These are phyloP conservation scores for Exephanes ischioxanthus DNA, from an alignment of 2,888 invertebrate genomes.

Conservation along the genomic window DNA sequence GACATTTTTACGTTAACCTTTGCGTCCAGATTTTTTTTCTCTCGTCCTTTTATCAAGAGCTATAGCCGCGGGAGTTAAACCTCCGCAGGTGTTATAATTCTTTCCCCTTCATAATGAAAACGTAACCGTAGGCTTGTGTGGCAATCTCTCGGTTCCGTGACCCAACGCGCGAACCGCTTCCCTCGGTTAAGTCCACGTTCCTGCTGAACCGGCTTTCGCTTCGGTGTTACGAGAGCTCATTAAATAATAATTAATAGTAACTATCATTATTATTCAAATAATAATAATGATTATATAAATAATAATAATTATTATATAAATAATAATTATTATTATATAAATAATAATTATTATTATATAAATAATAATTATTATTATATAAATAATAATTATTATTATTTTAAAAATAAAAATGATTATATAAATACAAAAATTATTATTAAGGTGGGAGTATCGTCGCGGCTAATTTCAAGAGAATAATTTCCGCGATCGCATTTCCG, in stretches of 20 bases:
- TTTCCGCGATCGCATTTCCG: neutral
- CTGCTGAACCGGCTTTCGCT: slow-evolving; percentile 20
- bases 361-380: too few relatives aligned
- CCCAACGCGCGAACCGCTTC: neutral
- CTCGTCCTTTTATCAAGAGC: neutral
- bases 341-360: too few relatives aligned
- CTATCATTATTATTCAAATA: too few relatives aligned
- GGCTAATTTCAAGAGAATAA: slow-evolving; percentile 35
- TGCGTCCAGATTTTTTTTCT: neutral
- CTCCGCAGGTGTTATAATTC: neutral
- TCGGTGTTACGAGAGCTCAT: slow-evolving; percentile 33
- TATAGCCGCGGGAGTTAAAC: too few relatives aligned
- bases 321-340: too few relatives aligned
- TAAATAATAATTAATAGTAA: too few relatives aligned
- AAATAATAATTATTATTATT: too few relatives aligned
- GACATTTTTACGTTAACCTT: neutral
- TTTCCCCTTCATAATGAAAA: neutral
- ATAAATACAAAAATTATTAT: too few relatives aligned
- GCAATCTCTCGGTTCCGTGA: slow-evolving; percentile 1
- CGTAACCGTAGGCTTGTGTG: neutral
- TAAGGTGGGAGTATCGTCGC: neutral
- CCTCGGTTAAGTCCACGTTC: slow-evolving; percentile 8
- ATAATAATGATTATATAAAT: too few relatives aligned
- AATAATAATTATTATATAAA: neutral
- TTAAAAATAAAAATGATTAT: too few relatives aligned